Evolutionary conservation across 2,797 vertebrate genomes (phyloP), one percentile per base, ranked within the genome.

Genomic region (Oreochromis mossambicus): DNA sequence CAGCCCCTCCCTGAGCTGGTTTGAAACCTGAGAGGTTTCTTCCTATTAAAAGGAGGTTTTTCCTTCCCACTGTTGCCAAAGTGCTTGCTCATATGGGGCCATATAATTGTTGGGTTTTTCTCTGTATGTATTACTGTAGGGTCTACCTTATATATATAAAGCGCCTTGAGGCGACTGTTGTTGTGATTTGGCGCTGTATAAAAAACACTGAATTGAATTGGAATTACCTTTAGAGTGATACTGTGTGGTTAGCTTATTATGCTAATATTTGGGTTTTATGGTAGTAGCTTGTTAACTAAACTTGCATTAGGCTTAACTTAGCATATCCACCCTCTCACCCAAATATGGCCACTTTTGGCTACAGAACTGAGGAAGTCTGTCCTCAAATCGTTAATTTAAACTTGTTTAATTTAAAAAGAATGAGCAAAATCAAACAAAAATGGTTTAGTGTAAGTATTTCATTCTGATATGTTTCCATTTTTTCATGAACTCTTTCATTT

Each of bases 381-480:
- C 38, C 5, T 4, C 38, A 26, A 43, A 70, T 43, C 13, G 4
- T 70, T 43, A 10, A 26, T 26, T 26, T 26, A 10, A 70, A 43
- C 13, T 26, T 17, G 38, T 15, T 15, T 46, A 46, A 70, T 2
- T 17, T 46, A 26, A 43, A 70, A 70, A 70, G 38, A 70, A 46
- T 61, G 10, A 70, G 26, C 13, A 46, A 70, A 14, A 68, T 41
- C 13, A 15, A 26, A 43, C 2, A 70, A 70, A 43, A 43, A 43
- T 7, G 21, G 5, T 70, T 43, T 43, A 14, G n/a, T 2, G 0
- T 51, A 9, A 38, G 36, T 43, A 2, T 70, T 43, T 70, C 38
- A 26, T 24, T 41, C 7, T 24, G 8, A 70, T 15, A 24, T 70
- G 1, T 70, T 46, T 24, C 56, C 0, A 19, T 34, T 1, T 21